A percentile compares a stretch with the other conserved stretches of the same genome.
phyloP scores from a whole-genome alignment of 2,113 vertebrate genomes.

The Psittacula cyanocephala region DNA sequence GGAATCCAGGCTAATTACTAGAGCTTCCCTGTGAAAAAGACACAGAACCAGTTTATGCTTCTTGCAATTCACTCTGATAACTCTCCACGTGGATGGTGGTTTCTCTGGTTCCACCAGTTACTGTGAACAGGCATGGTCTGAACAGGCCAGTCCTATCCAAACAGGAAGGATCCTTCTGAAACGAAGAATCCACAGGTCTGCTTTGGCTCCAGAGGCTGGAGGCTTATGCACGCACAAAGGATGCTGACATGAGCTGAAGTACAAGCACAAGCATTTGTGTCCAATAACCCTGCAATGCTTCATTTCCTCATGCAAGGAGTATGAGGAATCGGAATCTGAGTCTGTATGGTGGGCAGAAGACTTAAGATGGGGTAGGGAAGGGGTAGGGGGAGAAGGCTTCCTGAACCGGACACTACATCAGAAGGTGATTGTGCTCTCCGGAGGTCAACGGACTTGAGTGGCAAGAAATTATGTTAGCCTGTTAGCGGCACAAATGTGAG shows the following conservation, averaged over 20 bases:
- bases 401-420: neutral
- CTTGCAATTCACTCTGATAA: neutral
- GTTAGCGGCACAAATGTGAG: neutral
- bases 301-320: neutral
- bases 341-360: neutral
- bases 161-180: neutral
- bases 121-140: neutral
- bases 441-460: accelerated
- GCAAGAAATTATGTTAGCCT: neutral
- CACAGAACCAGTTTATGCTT: neutral
- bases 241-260: neutral
- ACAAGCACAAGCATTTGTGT: neutral
- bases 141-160: neutral
- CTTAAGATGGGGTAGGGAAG: neutral
- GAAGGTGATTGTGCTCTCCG: neutral
- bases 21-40: neutral
- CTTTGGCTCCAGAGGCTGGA: neutral
- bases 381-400: neutral
- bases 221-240: neutral
- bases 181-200: neutral
- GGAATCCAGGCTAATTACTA: neutral
- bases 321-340: neutral
- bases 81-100: accelerated
- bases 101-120: neutral
- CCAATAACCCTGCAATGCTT: neutral